phyloP scores from a whole-genome alignment of 2,797 vertebrate species.

The Champsocephalus gunnari region DNA sequence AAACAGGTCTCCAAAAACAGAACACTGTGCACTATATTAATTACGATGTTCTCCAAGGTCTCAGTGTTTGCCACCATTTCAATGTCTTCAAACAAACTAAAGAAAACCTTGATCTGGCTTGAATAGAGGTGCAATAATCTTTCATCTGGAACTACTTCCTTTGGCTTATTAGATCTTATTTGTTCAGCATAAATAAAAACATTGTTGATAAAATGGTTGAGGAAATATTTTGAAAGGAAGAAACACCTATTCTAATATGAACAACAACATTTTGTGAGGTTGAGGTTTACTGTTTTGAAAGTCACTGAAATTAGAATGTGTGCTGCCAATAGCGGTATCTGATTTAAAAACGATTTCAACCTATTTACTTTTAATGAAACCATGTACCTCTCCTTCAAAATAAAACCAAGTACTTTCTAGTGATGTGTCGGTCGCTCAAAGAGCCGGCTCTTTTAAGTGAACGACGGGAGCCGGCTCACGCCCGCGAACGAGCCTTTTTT shows the following conservation, averaged over 20 bases:
- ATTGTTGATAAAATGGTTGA: background rate
- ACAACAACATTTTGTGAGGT: background rate
- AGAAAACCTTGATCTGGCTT: constrained; percentile 18
- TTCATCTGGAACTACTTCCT: constrained; percentile 20
- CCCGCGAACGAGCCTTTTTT: no score
- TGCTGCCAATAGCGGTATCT: no score
- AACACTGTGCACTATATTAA: constrained; percentile 37
- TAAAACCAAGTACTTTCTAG: no score
- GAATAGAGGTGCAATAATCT: constrained; percentile 18
- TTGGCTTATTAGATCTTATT: constrained; percentile 12
- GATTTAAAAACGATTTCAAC: no score
- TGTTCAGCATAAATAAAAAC: constrained; percentile 14
- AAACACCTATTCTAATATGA: background rate
- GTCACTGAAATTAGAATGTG: no score
- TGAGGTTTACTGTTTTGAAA: background rate
- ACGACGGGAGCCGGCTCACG: no score
- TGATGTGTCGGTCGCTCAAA: no score
- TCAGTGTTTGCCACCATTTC: constrained; percentile 36
- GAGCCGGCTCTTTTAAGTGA: no score
- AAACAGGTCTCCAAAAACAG: constrained; percentile 34
- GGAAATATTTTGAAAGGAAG: constrained; percentile 6
- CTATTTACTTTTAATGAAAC: no score
- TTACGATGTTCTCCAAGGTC: constrained; percentile 58
- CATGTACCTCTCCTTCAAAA: no score
- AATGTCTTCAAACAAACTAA: constrained; percentile 22